Evolutionary conservation across 35 echinoderm and acorn worm species (phyloP), one percentile per base, ranked within the genome.

Genomic region (Stichopus chloronotus): DNA sequence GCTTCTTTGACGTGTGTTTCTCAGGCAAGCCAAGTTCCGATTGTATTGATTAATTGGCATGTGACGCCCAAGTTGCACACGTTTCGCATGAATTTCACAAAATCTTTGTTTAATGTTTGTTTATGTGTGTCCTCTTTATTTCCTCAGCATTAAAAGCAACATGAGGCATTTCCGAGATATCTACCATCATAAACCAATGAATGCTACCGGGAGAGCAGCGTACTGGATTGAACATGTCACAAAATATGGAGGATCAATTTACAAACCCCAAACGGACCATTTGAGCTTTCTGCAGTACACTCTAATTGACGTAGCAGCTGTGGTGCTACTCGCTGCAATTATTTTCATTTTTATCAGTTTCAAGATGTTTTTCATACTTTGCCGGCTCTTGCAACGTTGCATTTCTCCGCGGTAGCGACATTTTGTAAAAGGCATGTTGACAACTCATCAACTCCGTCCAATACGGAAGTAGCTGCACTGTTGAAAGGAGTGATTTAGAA

Each of bases 221-320:
- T 84, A 84, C 16, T 84, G 81, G 81, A 55, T 84, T 16, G 81
- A 84, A 56, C 81, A 84, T 16, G 81, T 84, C 8, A 56, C 43
- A 5, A 53, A 16, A 84, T 84, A 56, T 57, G 81, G 53, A 8
- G 81, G 81, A 4, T n/a, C 19, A 57, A 10, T 54, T 4, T 84
- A 84, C 53, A 8, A 54, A 84, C 81, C 81, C 4, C 53, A 76
- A 21, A 24, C 16, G 25, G 19, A 21, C 25, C 72, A 76, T 76
- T 24, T 76, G 7, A 76, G 25, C 14, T 21, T 17, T 17, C 25
- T 76, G 25, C 72, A 76, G 72, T 24, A 76, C 14, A 76, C 6
- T 76, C 3, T 76, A 76, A 4, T 76, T 76, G 72, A 76, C 16
- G 72, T 76, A 6, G 7, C 72, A 7, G 8, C 25, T 8, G 8